Evolutionary conservation across 1,140 invertebrate species (phyloP).

Genomic region (Schmidtea mediterranea): DNA sequence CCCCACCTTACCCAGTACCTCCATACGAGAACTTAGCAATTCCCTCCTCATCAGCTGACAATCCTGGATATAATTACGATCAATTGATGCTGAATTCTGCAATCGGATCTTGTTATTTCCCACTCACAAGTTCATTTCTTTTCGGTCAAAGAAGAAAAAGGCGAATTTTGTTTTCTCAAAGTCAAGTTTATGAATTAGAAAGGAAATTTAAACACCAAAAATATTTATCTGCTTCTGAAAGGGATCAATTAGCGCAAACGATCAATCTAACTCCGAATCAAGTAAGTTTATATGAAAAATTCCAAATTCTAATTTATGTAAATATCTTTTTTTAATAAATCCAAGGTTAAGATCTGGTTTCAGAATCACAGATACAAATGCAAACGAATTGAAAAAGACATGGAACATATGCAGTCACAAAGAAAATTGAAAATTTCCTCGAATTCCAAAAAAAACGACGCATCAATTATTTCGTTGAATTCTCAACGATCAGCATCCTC

Average conservation of each 20-base stretch:
- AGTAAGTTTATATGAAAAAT: conserved; percentile 45
- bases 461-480: too few species aligned
- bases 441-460: too few species aligned
- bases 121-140: too few species aligned
- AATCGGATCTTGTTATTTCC: too few species aligned
- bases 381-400: conserved; percentile 34
- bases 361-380: conserved; percentile 42
- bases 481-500: too few species aligned
- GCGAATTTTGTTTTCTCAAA: conserved; percentile 80
- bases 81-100: too few species aligned
- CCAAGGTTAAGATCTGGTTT: conserved; percentile 94
- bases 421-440: too few species aligned
- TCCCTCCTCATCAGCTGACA: too few species aligned
- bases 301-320: too few species aligned
- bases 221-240: conserved; percentile 72
- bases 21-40: too few species aligned
- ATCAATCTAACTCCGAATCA: conserved; percentile 79
- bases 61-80: too few species aligned
- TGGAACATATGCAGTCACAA: conserved; percentile 9
- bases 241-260: conserved; percentile 70
- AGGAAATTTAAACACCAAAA: conserved; percentile 72
- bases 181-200: conserved; percentile 80
- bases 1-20: too few species aligned
- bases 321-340: conserved; percentile 5
- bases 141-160: conserved; percentile 49